A percentile compares a stretch with the other conserved stretches of the same genome.
Evolutionary conservation across 2,113 vertebrate genomes (phyloP).

Genomic region (Otus sunia): DNA sequence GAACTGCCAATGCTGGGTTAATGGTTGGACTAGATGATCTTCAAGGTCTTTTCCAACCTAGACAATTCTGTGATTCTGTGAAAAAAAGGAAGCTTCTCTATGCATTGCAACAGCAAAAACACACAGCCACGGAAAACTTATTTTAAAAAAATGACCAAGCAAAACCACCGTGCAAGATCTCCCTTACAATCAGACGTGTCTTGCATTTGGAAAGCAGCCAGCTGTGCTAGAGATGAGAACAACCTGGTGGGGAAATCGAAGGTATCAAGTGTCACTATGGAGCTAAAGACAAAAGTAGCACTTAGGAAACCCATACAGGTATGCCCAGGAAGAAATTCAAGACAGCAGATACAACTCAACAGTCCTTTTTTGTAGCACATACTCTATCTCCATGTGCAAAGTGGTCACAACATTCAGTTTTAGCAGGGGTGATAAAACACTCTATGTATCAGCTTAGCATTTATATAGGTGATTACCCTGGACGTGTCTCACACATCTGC

Average conservation of each 20-base stretch:
- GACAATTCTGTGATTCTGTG: too few relatives aligned
- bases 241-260: not conserved
- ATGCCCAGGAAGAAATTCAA: not conserved
- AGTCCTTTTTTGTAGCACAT: not conserved
- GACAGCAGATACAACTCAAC: not conserved
- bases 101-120: not conserved
- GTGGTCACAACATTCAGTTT: not conserved
- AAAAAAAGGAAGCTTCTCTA: not conserved
- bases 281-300: not conserved
- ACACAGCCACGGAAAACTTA: rapidly evolving
- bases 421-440: not conserved
- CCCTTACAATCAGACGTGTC: not conserved
- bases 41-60: too few relatives aligned
- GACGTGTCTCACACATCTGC: not conserved
- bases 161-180: not conserved
- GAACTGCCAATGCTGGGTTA: too few relatives aligned
- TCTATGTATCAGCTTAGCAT: not conserved
- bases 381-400: not conserved
- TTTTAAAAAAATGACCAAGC: not conserved
- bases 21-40: too few relatives aligned
- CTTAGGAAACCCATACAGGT: not conserved
- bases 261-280: not conserved
- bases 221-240: not conserved
- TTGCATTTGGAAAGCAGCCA: not conserved
- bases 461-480: not conserved